Percentiles rank a stretch among this genome's conserved stretches.
These are phyloP conservation scores for Oligia latruncula DNA, from an alignment of 2,888 invertebrate species.

Conservation along the genomic window DNA sequence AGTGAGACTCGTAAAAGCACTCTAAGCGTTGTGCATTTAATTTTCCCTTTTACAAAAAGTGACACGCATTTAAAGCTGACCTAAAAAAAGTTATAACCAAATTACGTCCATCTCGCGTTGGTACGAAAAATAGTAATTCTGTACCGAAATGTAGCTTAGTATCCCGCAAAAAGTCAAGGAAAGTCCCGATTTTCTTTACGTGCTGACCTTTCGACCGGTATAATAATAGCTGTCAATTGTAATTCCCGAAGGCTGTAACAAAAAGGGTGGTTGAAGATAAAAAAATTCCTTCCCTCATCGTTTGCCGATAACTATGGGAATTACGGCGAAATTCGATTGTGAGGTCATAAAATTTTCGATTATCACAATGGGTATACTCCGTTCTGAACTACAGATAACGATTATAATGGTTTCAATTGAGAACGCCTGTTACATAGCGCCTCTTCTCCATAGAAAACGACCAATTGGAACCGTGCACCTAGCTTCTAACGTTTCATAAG, in stretches of 20 bases:
- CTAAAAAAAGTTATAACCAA: conserved; percentile 24
- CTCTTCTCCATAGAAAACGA: neutral
- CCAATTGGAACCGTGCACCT: neutral
- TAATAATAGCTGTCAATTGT: conserved; percentile 31
- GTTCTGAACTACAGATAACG: neutral
- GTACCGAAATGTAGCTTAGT: conserved; percentile 10
- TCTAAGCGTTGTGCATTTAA: conserved; percentile 36
- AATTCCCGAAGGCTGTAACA: conserved; percentile 19
- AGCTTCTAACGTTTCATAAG: neutral
- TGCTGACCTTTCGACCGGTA: conserved; percentile 20
- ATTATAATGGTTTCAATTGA: neutral
- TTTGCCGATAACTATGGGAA: conserved; percentile 13
- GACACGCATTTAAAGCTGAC: conserved; percentile 6
- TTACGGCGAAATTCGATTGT: conserved; percentile 6
- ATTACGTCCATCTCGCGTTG: conserved; percentile 14
- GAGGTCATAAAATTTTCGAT: neutral
- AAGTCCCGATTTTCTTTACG: conserved; percentile 33
- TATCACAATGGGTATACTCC: neutral
- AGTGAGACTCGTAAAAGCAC: conserved; percentile 34
- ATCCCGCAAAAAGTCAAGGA: conserved; percentile 6
- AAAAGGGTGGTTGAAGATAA: conserved; percentile 24
- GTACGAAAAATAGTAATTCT: conserved; percentile 12
- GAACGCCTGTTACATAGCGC: neutral
- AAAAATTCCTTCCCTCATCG: conserved; percentile 1
- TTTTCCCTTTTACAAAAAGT: conserved; percentile 26